Evolutionary conservation across 2,113 vertebrate genomes (phyloP).

Genomic region (Cephalopholis sonnerati): DNA sequence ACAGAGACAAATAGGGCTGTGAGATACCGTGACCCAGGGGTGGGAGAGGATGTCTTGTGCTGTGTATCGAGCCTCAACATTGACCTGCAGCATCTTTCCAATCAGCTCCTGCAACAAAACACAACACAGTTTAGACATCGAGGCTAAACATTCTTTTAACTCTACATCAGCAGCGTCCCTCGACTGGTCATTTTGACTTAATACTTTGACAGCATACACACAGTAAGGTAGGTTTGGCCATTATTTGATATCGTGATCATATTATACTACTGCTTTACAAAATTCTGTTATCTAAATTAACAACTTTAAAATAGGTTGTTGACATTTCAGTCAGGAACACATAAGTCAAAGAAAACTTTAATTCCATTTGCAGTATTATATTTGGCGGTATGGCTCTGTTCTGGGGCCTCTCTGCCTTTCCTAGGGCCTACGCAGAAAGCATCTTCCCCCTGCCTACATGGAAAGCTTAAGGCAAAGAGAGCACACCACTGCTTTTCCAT

Average conservation of each 20-base stretch:
- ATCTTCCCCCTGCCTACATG: too few relatives aligned
- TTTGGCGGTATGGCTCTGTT: too few relatives aligned
- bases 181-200: background rate
- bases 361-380: too few relatives aligned
- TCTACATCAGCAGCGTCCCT: background rate
- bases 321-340: too few relatives aligned
- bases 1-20: background rate
- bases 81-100: conserved; percentile 94
- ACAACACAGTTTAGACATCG: background rate
- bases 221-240: background rate
- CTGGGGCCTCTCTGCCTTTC: too few relatives aligned
- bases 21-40: conserved; percentile 94
- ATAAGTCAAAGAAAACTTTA: too few relatives aligned
- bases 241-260: background rate
- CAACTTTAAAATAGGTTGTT: background rate
- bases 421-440: too few relatives aligned
- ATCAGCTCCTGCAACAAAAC: conserved; percentile 90
- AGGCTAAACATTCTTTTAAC: too few relatives aligned
- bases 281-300: background rate
- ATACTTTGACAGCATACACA: background rate
- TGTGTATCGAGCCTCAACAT: conserved; percentile 91
- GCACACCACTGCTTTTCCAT: too few relatives aligned
- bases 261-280: background rate
- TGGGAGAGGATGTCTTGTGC: conserved; percentile 94
- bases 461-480: too few relatives aligned